Percentiles rank a stretch among this genome's conserved stretches.
phyloP scores from a whole-genome alignment of 2,797 vertebrate genomes.

The Anniella stebbinsi region DNA sequence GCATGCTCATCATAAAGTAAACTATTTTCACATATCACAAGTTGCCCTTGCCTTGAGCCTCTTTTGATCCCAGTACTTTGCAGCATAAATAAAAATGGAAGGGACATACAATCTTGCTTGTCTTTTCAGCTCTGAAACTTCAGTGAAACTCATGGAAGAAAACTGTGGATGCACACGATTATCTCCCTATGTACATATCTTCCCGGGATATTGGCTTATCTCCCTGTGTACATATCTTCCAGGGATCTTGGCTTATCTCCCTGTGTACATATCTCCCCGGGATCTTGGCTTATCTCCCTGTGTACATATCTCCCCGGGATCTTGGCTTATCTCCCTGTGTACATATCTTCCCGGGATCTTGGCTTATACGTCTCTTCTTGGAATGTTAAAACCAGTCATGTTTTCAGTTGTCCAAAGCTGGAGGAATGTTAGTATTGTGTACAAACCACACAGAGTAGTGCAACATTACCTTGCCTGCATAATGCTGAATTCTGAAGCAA shows the following conservation, averaged over 20 bases:
- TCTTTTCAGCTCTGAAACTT: neutral
- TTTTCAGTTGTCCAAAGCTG: neutral
- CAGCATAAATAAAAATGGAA: neutral
- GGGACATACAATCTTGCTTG: neutral
- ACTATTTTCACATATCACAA: neutral
- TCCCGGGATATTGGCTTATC: too few relatives aligned
- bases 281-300: too few relatives aligned
- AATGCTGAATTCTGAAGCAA: slow-evolving; percentile 98
- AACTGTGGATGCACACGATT: neutral
- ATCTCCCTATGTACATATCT: neutral
- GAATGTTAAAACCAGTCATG: accelerated
- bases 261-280: neutral
- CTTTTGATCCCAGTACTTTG: neutral
- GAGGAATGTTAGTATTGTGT: neutral
- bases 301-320: neutral
- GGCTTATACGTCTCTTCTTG: neutral
- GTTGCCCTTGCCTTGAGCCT: neutral
- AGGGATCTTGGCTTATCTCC: too few relatives aligned
- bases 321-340: neutral
- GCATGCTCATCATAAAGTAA: neutral
- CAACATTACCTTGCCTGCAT: slow-evolving; percentile 93
- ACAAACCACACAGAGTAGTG: accelerated
- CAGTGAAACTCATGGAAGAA: neutral
- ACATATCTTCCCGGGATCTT: too few relatives aligned
- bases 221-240: neutral